Conservation (phyloP, 2,113 vertebrate species). For the Oophaga pumilio region DNA sequence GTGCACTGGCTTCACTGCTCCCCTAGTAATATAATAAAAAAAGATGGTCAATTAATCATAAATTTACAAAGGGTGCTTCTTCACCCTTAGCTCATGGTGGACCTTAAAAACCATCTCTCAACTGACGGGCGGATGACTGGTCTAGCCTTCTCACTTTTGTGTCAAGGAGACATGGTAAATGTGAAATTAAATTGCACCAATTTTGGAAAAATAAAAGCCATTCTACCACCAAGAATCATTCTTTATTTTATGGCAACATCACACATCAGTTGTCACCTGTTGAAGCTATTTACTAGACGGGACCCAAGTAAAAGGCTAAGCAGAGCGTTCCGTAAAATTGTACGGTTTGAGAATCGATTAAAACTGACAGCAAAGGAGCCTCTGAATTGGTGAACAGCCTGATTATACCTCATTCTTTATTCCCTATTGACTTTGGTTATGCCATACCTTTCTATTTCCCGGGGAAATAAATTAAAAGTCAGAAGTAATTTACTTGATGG, state of each 20-base stretch:
- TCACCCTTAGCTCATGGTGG: too few relatives aligned
- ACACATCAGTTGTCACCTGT: conserved; percentile 84
- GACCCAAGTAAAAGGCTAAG: conserved; percentile 74
- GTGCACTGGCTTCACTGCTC: too few relatives aligned
- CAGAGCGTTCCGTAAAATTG: conserved; percentile 85
- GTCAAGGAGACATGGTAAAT: neutral
- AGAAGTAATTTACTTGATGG: conserved; percentile 99
- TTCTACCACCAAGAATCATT: neutral
- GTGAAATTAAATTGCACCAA: neutral
- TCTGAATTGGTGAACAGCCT: conserved; percentile 83
- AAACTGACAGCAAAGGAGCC: conserved; percentile 89
- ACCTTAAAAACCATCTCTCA: neutral
- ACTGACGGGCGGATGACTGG: too few relatives aligned
- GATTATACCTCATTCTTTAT: conserved; percentile 89
- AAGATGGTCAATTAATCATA: too few relatives aligned
- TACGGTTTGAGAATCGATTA: conserved; percentile 91
- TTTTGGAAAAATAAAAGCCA: neutral
- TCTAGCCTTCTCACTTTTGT: neutral
- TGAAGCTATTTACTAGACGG: conserved; percentile 77
- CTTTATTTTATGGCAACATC: conserved; percentile 62
- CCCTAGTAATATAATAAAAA: too few relatives aligned
- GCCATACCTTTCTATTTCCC: conserved; percentile 98
- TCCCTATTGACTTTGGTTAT: conserved; percentile 94
- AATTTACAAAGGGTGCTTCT: too few relatives aligned
- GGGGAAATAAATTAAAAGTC: conserved; percentile 99